Evolutionary conservation across 1,140 invertebrate species (phyloP).

Genomic region (Drosophila fuyamai): DNA sequence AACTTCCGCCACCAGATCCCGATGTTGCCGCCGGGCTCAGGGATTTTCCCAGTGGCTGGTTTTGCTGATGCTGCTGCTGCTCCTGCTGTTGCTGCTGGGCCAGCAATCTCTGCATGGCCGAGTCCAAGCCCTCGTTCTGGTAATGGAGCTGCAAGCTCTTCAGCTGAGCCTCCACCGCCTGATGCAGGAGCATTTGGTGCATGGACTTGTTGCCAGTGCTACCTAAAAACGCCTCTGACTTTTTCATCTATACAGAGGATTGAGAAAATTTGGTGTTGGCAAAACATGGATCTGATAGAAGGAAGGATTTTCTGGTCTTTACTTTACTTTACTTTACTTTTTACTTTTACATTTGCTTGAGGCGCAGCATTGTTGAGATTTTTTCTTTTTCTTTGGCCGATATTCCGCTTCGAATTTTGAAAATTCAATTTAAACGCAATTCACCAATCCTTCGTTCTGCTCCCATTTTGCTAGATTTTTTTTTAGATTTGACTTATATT

Average conservation of each 20-base stretch:
- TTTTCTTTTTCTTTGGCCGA: constrained; percentile 84
- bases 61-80: constrained; percentile 30
- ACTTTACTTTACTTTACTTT: constrained; percentile 27
- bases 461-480: constrained; percentile 39
- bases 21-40: constrained; percentile 3
- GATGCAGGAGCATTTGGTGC: constrained; percentile 70
- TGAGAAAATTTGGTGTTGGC: constrained; percentile 60
- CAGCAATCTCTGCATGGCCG: constrained; percentile 65
- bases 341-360: constrained; percentile 20
- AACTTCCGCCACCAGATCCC: constrained; percentile 18
- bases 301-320: constrained; percentile 76
- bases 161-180: constrained; percentile 69
- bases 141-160: constrained; percentile 63
- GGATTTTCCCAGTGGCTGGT: background rate
- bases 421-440: constrained; percentile 45
- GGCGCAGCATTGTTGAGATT: constrained; percentile 83
- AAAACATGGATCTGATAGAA: constrained; percentile 73
- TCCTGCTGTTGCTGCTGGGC: constrained; percentile 69
- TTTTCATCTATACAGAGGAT: constrained; percentile 62
- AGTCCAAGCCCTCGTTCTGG: constrained; percentile 63
- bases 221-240: constrained; percentile 58
- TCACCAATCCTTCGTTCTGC: constrained; percentile 78
- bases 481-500: constrained; percentile 59
- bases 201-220: constrained; percentile 49
- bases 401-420: constrained; percentile 62